A percentile compares a stretch with the other conserved stretches of the same genome.
phyloP scores from a whole-genome alignment of 2,797 vertebrate species.

The Amniataba percoides region DNA sequence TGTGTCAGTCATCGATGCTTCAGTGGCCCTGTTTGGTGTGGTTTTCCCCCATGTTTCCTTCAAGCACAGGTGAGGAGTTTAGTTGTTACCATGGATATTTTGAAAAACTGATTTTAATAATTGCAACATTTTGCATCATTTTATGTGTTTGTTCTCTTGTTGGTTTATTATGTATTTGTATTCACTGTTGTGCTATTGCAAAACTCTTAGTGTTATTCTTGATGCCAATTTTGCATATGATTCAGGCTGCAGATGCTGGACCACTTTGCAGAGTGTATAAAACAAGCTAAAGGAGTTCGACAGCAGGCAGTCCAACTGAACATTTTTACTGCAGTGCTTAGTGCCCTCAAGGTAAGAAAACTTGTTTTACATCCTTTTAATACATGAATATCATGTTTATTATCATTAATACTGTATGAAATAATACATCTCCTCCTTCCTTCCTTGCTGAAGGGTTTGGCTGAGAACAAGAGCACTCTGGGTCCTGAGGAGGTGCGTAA shows the following conservation, averaged over 20 bases:
- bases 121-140: background rate
- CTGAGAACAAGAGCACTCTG: slow-evolving; percentile 97
- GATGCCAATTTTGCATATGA: slow-evolving; percentile 16
- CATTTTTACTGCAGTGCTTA: slow-evolving; percentile 98
- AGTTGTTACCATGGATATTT: background rate
- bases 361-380: background rate
- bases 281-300: slow-evolving; percentile 98
- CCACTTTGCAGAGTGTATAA: slow-evolving; percentile 99
- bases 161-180: background rate
- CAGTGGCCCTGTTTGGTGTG: slow-evolving; percentile 97
- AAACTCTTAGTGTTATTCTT: background rate
- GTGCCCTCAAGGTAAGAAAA: slow-evolving; percentile 93
- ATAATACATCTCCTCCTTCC: slow-evolving; percentile 11
- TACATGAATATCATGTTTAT: background rate
- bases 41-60: slow-evolving; percentile 99
- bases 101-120: background rate
- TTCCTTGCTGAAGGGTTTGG: slow-evolving; percentile 89
- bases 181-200: background rate
- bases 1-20: slow-evolving; percentile 97
- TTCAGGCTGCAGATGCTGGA: slow-evolving; percentile 97
- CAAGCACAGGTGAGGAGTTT: slow-evolving; percentile 91
- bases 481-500: slow-evolving; percentile 98
- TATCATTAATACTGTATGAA: background rate
- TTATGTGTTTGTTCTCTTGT: background rate
- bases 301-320: slow-evolving; percentile 99